Percentiles rank a stretch among this genome's conserved stretches.
Evolutionary conservation across 2,888 invertebrate genomes (phyloP).

Genomic region (Atherix ibis): DNA sequence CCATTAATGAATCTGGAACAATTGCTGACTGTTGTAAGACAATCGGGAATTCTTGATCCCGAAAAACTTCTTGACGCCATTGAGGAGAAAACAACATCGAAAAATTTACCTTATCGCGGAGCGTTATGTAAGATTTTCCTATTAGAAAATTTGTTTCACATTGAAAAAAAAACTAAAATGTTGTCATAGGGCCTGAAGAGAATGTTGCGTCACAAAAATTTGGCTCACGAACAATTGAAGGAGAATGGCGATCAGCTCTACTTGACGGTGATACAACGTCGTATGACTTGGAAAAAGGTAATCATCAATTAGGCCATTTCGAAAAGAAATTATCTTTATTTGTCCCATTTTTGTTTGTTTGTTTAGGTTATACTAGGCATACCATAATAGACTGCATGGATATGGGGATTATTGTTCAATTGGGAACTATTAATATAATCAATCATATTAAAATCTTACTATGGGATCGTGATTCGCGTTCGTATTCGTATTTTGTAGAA

Average conservation of each 20-base stretch:
- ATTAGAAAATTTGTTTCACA: constrained; percentile 3
- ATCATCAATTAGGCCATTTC: constrained; percentile 16
- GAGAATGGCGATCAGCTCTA: constrained; percentile 76
- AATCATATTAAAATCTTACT: constrained; percentile 85
- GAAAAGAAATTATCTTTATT: neutral
- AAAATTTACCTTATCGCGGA: constrained; percentile 73
- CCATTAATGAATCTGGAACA: constrained; percentile 80
- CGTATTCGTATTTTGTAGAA: constrained; percentile 38
- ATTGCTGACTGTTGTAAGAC: constrained; percentile 74
- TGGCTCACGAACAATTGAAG: constrained; percentile 73
- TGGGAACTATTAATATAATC: constrained; percentile 72
- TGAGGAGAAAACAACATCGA: constrained; percentile 65
- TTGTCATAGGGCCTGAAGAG: constrained; percentile 59
- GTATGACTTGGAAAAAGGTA: constrained; percentile 87
- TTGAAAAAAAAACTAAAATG: constrained; percentile 3
- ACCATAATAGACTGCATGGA: constrained; percentile 62
- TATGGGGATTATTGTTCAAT: constrained; percentile 71
- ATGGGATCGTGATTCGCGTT: constrained; percentile 86
- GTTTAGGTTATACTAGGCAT: constrained; percentile 62
- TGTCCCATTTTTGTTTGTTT: neutral
- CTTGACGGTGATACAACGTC: constrained; percentile 75
- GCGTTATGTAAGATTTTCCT: constrained; percentile 42
- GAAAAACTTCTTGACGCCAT: constrained; percentile 91
- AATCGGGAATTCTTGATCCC: constrained; percentile 70
- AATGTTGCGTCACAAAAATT: constrained; percentile 74